Percentiles rank a stretch among this genome's conserved stretches.
Evolutionary conservation across 2,888 invertebrate species (phyloP).

Genomic region (Zaprionus bogoriensis): DNA sequence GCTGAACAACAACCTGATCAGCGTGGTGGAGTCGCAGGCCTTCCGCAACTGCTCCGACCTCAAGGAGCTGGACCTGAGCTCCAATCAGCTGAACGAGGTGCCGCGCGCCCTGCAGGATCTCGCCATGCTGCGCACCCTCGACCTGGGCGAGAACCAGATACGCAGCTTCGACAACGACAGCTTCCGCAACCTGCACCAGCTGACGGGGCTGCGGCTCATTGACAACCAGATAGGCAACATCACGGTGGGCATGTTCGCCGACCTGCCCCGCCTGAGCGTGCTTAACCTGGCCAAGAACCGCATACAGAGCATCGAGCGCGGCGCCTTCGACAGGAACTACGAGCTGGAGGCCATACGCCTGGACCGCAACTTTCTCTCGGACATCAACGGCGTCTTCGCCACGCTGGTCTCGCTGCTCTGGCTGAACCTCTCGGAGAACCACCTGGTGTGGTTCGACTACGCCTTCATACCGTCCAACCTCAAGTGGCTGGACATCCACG

Average conservation of each 20-base stretch:
- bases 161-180: constrained; percentile 91
- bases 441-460: constrained; percentile 96
- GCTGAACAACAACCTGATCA: constrained; percentile 92
- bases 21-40: constrained; percentile 90
- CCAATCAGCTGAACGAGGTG: constrained; percentile 91
- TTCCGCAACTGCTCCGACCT: constrained; percentile 94
- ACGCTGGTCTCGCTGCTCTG: constrained; percentile 92
- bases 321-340: constrained; percentile 91
- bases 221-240: constrained; percentile 95
- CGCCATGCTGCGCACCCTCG: constrained; percentile 92
- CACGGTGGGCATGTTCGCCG: constrained; percentile 93
- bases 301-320: constrained; percentile 92
- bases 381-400: constrained; percentile 95
- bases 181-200: constrained; percentile 92
- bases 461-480: constrained; percentile 94
- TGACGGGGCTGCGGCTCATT: constrained; percentile 93
- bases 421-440: constrained; percentile 95
- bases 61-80: constrained; percentile 94
- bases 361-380: constrained; percentile 93
- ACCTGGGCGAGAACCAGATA: constrained; percentile 96
- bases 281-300: constrained; percentile 95
- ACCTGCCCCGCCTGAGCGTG: constrained; percentile 91
- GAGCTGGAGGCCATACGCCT: constrained; percentile 93
- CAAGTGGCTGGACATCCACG: constrained; percentile 95
- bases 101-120: constrained; percentile 92